Evolutionary conservation across 2,888 invertebrate genomes (phyloP), one percentile per base, ranked within the genome.

Genomic region (Sthenelais limicola): DNA sequence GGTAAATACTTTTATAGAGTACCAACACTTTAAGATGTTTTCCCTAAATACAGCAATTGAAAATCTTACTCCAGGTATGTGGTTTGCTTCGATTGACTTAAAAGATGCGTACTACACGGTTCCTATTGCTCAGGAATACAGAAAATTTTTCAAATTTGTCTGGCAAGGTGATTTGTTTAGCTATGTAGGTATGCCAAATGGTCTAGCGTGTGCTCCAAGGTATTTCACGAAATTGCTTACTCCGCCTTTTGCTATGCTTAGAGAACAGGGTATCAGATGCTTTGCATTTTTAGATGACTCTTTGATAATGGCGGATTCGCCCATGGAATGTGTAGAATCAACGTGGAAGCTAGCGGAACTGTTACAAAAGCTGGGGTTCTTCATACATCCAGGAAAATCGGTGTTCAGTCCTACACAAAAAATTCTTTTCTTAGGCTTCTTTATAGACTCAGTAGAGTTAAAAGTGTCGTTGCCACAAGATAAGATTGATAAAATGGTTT

Each of bases 21-120:
- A 54, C 4, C 26, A 26, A 26, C 54, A 56, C 24, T 56, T 56
- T 32, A 56, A 56, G 33, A 56, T 56, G 56, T 9, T 1, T 32
- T 15, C 28, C 18, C n/a, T 56, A 32, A 3, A 4, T 2, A 32
- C 56, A 4, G 32, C 30, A 1, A 4, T 32, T 33, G 56, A 56
- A 12, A 3, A 33, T 18, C n/a, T 56, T 3, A 15, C 12, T 4
- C 30, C 12, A 4, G 18, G 33, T 4, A 2, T 3, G 18, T 56
- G 12, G 18, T 4, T 56, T 3, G 4, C 28, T 30, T 56, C 32
- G 12, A 7, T 56, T 5, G 56, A 56, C 18, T 24, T 56, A 1
- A 56, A 56, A 15, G 56, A 56, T 32, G 56, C 56, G 12, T 56
- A 56, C 33, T 56, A 56, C 15, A n/a, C 56, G 5, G 2, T 56